Evolutionary conservation across 2,888 invertebrate species (phyloP).

Genomic region (Lepidochrysops patricia): DNA sequence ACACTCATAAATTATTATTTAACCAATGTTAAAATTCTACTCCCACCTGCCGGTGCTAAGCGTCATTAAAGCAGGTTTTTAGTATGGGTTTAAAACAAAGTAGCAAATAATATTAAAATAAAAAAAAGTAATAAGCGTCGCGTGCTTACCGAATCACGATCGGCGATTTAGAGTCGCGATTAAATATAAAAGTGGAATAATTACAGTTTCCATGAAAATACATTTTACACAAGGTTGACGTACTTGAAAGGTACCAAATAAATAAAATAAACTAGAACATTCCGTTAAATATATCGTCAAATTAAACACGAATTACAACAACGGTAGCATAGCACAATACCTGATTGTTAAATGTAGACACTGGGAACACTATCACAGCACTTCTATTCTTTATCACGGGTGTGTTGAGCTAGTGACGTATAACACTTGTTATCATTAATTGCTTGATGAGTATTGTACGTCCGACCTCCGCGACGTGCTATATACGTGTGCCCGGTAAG

Average conservation of each 20-base stretch:
- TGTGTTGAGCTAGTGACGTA: slow-evolving; percentile 30
- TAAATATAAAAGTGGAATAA: slow-evolving; percentile 13
- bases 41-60: no score
- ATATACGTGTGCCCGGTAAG: slow-evolving; percentile 44
- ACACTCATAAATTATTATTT: no score
- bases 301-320: not conserved
- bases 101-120: not conserved
- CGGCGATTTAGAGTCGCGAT: not conserved
- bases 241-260: not conserved
- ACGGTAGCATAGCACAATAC: not conserved
- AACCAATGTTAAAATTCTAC: no score
- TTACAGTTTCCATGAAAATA: slow-evolving; percentile 10
- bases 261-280: not conserved
- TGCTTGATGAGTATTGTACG: slow-evolving; percentile 45
- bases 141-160: not conserved
- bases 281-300: not conserved
- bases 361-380: not conserved
- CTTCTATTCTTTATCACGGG: not conserved
- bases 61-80: no score
- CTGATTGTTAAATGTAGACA: not conserved
- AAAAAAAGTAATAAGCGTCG: not conserved
- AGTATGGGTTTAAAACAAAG: not conserved
- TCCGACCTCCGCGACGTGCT: slow-evolving; percentile 34
- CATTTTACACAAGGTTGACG: slow-evolving; percentile 12
- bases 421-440: slow-evolving; percentile 49